A percentile compares a stretch with the other conserved stretches of the same genome.
Evolutionary conservation across 2,888 invertebrate genomes (phyloP).

Genomic region (Autographa gamma): DNA sequence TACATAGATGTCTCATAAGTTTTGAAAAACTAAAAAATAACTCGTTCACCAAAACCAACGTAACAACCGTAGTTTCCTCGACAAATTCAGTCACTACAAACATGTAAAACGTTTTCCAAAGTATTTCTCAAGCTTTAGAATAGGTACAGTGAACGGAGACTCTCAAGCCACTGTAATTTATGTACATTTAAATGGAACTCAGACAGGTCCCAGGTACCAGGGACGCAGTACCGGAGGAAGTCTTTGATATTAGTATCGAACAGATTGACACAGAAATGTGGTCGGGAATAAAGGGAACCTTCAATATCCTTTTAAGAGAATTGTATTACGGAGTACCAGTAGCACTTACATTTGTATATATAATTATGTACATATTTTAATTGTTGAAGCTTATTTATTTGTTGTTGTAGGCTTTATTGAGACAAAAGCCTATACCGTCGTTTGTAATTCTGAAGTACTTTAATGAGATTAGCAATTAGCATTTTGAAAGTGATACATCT

Average conservation of each 20-base stretch:
- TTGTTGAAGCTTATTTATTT: not conserved
- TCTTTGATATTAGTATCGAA: slow-evolving; percentile 29
- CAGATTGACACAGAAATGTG: slow-evolving; percentile 35
- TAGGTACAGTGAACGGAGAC: slow-evolving; percentile 14
- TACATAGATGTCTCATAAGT: no score
- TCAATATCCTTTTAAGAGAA: slow-evolving; percentile 11
- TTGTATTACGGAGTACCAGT: not conserved
- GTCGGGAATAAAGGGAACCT: slow-evolving; percentile 13
- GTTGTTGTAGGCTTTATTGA: no score
- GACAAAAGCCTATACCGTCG: no score
- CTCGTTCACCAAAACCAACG: not conserved
- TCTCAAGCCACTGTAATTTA: slow-evolving; percentile 46
- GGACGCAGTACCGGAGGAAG: no score
- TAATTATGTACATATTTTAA: slow-evolving; percentile 1
- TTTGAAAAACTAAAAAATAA: no score
- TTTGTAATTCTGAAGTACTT: no score
- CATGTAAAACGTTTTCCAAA: slow-evolving; percentile 32
- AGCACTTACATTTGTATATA: slow-evolving; percentile 2
- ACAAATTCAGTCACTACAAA: slow-evolving; percentile 22
- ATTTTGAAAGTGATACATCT: no score
- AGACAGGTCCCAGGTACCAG: slow-evolving; percentile 20
- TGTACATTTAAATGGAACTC: slow-evolving; percentile 57
- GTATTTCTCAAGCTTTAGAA: slow-evolving; percentile 19
- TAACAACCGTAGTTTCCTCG: not conserved
- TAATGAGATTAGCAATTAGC: no score